These are phyloP conservation scores for Deroplatys truncata DNA, from an alignment of 2,888 invertebrate species.

Conservation along the genomic window DNA sequence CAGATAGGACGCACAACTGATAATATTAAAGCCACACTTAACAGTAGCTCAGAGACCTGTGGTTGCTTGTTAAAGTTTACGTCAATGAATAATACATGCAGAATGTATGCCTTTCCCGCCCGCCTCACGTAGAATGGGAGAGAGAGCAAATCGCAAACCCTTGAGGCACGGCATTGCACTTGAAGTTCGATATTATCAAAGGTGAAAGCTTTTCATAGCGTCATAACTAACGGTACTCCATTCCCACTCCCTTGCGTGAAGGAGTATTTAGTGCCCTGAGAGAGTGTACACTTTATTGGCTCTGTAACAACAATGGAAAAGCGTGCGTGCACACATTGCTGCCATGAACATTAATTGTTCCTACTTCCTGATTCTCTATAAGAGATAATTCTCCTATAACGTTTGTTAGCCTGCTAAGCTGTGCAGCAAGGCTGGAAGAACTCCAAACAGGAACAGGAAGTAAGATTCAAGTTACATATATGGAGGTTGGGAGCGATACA, in stretches of 20 bases:
- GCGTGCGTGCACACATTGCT: neutral
- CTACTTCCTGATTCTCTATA: neutral
- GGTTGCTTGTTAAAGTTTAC: too few species aligned
- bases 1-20: too few species aligned
- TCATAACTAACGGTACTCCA: neutral
- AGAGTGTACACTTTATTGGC: neutral
- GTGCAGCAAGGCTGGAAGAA: too few species aligned
- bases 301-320: neutral
- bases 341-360: neutral
- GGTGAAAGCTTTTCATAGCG: neutral
- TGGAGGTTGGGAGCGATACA: too few species aligned
- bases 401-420: too few species aligned
- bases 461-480: too few species aligned
- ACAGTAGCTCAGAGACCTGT: too few species aligned
- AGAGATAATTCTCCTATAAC: neutral
- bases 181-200: neutral
- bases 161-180: neutral
- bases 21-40: too few species aligned
- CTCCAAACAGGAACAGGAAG: too few species aligned
- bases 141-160: neutral
- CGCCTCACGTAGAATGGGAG: neutral
- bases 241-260: neutral
- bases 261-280: too few species aligned
- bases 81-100: neutral
- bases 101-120: neutral